These are phyloP conservation scores for Pipra filicauda DNA, from an alignment of 2,113 vertebrate genomes.

Conservation along the genomic window DNA sequence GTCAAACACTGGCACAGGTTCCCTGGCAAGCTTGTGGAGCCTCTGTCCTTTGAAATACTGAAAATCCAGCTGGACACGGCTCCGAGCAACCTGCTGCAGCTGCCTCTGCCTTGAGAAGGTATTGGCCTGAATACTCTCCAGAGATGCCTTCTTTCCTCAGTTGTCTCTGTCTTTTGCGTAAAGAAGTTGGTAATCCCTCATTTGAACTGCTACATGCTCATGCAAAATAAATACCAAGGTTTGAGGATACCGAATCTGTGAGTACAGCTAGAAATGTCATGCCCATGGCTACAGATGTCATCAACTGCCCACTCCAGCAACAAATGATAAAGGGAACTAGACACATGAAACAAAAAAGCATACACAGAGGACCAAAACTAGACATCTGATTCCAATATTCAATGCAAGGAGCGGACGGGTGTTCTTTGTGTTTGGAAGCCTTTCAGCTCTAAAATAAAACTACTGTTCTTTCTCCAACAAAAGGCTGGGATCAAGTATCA, in stretches of 20 bases:
- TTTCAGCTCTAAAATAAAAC: constrained; percentile 49
- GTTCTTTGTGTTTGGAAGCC: constrained; percentile 4
- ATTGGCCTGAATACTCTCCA: background rate
- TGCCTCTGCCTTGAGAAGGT: background rate
- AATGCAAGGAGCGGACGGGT: background rate
- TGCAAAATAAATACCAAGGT: background rate
- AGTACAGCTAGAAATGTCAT: background rate
- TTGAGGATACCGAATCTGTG: background rate
- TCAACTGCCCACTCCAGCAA: background rate
- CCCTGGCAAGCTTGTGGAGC: background rate
- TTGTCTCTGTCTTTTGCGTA: background rate
- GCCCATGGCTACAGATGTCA: background rate
- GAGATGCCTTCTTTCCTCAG: background rate
- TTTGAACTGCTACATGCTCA: background rate
- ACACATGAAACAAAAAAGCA: background rate
- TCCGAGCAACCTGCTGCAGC: background rate
- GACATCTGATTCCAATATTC: constrained; percentile 34
- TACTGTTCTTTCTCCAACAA: constrained; percentile 12
- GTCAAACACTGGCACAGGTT: background rate
- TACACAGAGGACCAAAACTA: background rate
- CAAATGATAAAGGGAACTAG: background rate
- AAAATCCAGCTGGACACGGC: background rate
- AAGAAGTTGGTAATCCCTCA: background rate
- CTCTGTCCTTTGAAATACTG: background rate
- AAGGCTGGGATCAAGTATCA: constrained; percentile 20